Conservation (phyloP, 2,888 invertebrate species). For the Sabellastarte sp. region DNA sequence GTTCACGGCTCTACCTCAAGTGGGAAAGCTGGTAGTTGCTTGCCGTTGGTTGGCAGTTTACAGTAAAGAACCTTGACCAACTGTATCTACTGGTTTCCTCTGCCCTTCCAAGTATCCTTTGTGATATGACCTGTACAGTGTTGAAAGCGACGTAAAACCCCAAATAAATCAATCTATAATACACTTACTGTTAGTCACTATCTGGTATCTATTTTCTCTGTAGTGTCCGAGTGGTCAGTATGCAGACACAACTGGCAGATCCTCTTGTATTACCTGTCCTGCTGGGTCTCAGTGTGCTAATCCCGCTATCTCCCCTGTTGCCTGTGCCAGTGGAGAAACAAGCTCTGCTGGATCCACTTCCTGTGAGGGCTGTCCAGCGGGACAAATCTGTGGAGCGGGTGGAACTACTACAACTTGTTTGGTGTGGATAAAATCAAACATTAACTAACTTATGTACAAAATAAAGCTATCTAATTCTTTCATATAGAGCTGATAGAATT, state of each 20-base stretch:
- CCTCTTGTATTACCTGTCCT: conserved; percentile 39
- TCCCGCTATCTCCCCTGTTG: conserved; percentile 34
- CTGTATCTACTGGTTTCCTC: too few relatives aligned
- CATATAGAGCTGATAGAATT: too few relatives aligned
- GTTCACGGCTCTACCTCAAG: too few relatives aligned
- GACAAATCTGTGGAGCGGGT: neutral
- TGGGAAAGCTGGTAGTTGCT: too few relatives aligned
- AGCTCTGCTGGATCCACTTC: conserved; percentile 8
- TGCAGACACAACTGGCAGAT: conserved; percentile 21
- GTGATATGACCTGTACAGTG: too few relatives aligned
- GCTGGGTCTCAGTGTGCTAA: conserved; percentile 43
- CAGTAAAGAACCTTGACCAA: too few relatives aligned
- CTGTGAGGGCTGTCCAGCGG: neutral
- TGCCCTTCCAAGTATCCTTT: too few relatives aligned
- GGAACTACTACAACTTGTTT: neutral
- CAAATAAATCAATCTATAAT: too few relatives aligned
- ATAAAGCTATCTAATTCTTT: too few relatives aligned
- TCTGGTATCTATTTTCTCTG: conserved; percentile 1
- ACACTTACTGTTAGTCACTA: neutral
- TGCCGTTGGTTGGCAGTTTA: too few relatives aligned
- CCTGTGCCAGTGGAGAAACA: conserved; percentile 42
- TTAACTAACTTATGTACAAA: neutral
- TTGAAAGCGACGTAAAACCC: too few relatives aligned
- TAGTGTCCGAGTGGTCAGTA: conserved; percentile 41
- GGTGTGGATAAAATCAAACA: neutral